phyloP scores from a whole-genome alignment of 2,888 invertebrate genomes.

The Drosophila sordidapex region DNA sequence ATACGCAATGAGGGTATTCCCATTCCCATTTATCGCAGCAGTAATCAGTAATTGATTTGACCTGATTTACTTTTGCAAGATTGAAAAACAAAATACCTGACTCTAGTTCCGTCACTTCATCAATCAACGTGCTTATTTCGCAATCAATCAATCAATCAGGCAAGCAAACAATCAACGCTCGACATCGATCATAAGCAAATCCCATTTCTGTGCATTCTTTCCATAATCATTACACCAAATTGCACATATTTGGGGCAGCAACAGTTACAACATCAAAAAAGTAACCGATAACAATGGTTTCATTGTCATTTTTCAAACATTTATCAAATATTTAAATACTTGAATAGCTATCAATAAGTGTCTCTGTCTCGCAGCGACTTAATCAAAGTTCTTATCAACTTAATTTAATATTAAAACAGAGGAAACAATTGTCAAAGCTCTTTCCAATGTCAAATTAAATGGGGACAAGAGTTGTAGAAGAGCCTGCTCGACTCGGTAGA shows the following conservation, averaged over 20 bases:
- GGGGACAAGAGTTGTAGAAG: not conserved
- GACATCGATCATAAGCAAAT: constrained; percentile 44
- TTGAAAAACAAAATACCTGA: not conserved
- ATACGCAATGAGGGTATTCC: not conserved
- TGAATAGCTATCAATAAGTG: constrained; percentile 58
- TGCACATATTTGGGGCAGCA: constrained; percentile 32
- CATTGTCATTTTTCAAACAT: too few species aligned
- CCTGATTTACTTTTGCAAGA: constrained; percentile 7
- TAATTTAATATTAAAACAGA: not conserved
- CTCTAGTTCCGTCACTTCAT: constrained; percentile 25
- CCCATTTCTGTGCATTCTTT: constrained; percentile 1
- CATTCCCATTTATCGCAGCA: not conserved
- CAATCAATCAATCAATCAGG: constrained; percentile 39
- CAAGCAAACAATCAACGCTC: constrained; percentile 18
- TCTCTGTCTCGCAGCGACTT: constrained; percentile 44
- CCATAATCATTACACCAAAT: not conserved
- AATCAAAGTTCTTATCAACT: constrained; percentile 60
- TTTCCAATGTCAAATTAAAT: constrained; percentile 4
- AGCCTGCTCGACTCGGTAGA: not conserved
- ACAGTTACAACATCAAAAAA: constrained; percentile 23
- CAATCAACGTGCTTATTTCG: constrained; percentile 16
- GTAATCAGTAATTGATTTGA: constrained; percentile 7
- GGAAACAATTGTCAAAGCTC: not conserved
- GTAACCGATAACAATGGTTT: not conserved
- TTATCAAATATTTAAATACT: constrained; percentile 25